These are phyloP conservation scores for Cacatua alba DNA, from an alignment of 2,113 vertebrate species.

Conservation along the genomic window DNA sequence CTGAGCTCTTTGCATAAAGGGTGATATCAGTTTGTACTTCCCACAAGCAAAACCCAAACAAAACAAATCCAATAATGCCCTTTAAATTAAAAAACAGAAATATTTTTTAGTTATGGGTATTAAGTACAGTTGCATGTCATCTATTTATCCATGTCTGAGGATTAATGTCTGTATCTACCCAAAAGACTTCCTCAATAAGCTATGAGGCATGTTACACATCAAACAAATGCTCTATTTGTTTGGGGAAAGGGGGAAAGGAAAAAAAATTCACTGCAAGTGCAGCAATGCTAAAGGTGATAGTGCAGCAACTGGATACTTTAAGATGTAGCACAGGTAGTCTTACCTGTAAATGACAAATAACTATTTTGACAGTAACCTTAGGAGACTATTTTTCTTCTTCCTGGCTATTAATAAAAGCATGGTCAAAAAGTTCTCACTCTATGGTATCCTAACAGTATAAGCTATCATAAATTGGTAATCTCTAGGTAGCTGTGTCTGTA, in stretches of 20 bases:
- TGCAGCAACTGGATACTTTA: background rate
- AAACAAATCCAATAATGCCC: background rate
- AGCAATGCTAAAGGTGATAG: background rate
- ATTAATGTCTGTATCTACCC: background rate
- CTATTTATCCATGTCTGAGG: background rate
- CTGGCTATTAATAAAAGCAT: background rate
- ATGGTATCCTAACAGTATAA: background rate
- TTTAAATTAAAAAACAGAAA: background rate
- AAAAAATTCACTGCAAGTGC: background rate
- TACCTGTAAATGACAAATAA: background rate
- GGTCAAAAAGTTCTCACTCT: background rate
- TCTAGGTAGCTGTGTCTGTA: conserved; percentile 17
- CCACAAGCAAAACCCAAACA: background rate
- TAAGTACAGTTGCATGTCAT: background rate
- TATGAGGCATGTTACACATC: background rate
- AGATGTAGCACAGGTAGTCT: background rate
- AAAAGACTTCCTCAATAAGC: background rate
- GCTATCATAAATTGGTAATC: conserved; percentile 16
- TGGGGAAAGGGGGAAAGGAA: accelerated
- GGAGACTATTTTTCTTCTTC: conserved; percentile 8
- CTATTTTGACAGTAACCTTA: background rate
- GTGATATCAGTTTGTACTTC: background rate
- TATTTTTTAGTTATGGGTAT: background rate
- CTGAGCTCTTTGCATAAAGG: background rate
- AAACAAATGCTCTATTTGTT: background rate